Evolutionary conservation across 2,113 vertebrate species (phyloP).

Genomic region (Electrona antarctica): DNA sequence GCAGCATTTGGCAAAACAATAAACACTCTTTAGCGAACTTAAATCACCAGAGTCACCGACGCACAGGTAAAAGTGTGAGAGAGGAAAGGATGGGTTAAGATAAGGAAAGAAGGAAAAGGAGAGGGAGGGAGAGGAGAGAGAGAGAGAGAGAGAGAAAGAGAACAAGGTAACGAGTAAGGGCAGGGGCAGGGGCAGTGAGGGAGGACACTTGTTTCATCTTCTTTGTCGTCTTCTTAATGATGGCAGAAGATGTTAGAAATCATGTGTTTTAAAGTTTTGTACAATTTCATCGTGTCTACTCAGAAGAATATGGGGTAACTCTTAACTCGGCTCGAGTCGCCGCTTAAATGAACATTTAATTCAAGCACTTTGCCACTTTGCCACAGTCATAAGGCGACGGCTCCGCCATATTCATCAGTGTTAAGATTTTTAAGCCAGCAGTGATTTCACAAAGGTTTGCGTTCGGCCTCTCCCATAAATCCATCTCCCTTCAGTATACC

Average conservation of each 20-base stretch:
- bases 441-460: constrained; percentile 27
- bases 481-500: constrained; percentile 38
- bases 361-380: constrained; percentile 32
- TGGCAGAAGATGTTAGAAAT: constrained; percentile 55
- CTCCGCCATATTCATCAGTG: constrained; percentile 30
- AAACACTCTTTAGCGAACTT: constrained; percentile 85
- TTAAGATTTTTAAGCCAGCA: constrained; percentile 48
- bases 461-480: constrained; percentile 41
- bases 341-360: constrained; percentile 21
- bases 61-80: constrained; percentile 81
- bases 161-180: constrained; percentile 68
- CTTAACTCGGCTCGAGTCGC: constrained; percentile 24
- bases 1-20: constrained; percentile 90
- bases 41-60: constrained; percentile 94
- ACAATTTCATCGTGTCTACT: constrained; percentile 47
- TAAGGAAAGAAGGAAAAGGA: background rate
- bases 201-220: constrained; percentile 76
- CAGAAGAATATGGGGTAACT: constrained; percentile 30
- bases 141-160: constrained; percentile 47
- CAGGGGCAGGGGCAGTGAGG: constrained; percentile 79
- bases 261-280: constrained; percentile 56
- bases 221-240: constrained; percentile 75
- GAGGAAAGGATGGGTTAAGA: constrained; percentile 32
- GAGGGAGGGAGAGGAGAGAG: constrained; percentile 10
- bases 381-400: constrained; percentile 38